phyloP scores from a whole-genome alignment of 2,888 invertebrate genomes.

The Nemoura dubitans region DNA sequence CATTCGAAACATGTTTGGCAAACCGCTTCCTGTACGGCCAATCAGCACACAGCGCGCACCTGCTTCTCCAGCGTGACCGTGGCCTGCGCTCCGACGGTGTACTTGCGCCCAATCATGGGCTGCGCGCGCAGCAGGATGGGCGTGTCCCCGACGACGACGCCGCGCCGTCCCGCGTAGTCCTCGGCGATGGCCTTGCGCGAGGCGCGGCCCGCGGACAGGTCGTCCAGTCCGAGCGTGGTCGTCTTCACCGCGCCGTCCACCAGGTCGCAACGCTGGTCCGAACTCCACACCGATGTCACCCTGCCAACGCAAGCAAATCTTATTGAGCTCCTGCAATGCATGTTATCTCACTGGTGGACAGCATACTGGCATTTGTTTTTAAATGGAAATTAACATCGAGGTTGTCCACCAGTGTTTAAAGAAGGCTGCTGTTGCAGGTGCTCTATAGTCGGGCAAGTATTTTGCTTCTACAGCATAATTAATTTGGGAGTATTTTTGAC shows the following conservation, averaged over 20 bases:
- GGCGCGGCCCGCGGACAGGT: background rate
- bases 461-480: no score
- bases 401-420: no score
- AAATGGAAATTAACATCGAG: no score
- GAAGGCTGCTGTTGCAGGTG: no score
- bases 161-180: conserved; percentile 76
- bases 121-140: conserved; percentile 75
- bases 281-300: background rate
- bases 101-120: conserved; percentile 75
- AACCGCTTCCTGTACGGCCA: background rate
- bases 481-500: no score
- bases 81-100: conserved; percentile 68
- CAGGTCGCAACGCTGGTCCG: conserved; percentile 8
- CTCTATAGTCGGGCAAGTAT: no score
- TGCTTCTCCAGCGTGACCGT: conserved; percentile 71
- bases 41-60: conserved; percentile 50
- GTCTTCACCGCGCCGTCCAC: background rate
- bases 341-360: no score
- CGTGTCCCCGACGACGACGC: conserved; percentile 78
- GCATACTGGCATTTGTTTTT: no score
- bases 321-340: no score
- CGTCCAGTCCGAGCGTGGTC: background rate
- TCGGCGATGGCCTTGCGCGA: conserved; percentile 25
- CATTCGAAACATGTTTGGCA: no score
- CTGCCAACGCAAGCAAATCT: conserved; percentile 4